Evolutionary conservation across 2,888 invertebrate species (phyloP), one percentile per base, ranked within the genome.

Genomic region (Odontocerum albicorne): DNA sequence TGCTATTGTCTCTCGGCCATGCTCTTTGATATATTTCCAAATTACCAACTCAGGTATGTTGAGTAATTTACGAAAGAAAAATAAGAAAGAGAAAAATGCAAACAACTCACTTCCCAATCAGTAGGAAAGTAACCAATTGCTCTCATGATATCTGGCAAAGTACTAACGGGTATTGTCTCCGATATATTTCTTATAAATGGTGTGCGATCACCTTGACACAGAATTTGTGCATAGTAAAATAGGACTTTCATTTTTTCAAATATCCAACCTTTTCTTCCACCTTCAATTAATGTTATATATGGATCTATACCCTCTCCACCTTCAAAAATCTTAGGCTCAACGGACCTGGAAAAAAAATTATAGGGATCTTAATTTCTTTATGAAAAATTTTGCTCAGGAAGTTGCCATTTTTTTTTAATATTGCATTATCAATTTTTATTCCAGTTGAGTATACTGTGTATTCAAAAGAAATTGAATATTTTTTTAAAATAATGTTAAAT

Each of bases 141-240:
- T 57, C 89, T 74, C 82, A 90, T 84, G 13, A 88, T 71, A 68
- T 86, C 88, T 0, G 89, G 85, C 39, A 90, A 71, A 64, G 89
- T 87, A 16, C 80, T 75, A 17, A 86, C 73, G 1, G 81, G 77
- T 44, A 90, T 83, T 60, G 69, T 74, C 47, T 84, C 82, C 13
- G 79, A 77, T 32, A 88, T 82, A 3, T 73, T 70, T 61, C 87
- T 72, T 58, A 78, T 77, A 2, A 82, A 76, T 44, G 82, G 82
- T 0, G 84, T 81, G 66, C 85, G 82, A 43, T 88, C 84, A 3
- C 87, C 87, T 66, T 88, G 85, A 63, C 85, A 81, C 62, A 87
- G 69, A 38, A 90, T 84, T 73, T 90, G 88, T 62, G 87, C 84
- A 67, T 88, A 89, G 68, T 86, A 88, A 71, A 90, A 90, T 57